Base-by-base conservation (phyloP, 2,888 invertebrate species). In the Euphydryas editha region DNA sequence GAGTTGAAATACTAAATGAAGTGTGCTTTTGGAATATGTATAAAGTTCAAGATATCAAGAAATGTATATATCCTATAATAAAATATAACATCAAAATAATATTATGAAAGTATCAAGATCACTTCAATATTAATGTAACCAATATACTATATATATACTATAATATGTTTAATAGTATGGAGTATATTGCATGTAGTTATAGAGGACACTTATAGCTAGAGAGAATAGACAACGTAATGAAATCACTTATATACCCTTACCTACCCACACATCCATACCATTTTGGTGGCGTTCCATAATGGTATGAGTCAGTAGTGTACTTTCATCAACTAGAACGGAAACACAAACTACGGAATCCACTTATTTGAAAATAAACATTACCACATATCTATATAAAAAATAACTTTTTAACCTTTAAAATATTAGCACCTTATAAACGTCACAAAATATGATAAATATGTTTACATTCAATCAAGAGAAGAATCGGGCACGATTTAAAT, bases 211-310 rank as follows among this genome's bases (percentile, higher is more conserved):
- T 51, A 51, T 51, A 51, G 8, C 49, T 51, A 24, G n/a, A 51
- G 49, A 24, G n/a, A 51, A 24, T 51, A 51, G 24, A 62, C 51
- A 70, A 66, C 69, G 62, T 73, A 71, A 72, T 67, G 75, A 74
- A 68, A 73, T 71, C 73, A 75, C 72, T 69, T 74, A 76, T 76
- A 78, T 90, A 88, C 88, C 92, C 93, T 93, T 93, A 93, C 93
- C 93, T 93, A 93, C 93, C 93, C 93, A 93, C 90, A 93, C 93
- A 93, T 93, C 93, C 91, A 93, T 93, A 90, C 93, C 93, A 90
- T 93, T 93, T 81, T 93, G 93, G 90, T 93, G 93, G 72, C 93
- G 86, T 86, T 93, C 93, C 93, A 93, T 93, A 88, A 90, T 92
- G 91, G 90, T 92, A 91, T 90, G 86, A 81, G 75, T 72, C 74